A percentile compares a stretch with the other conserved stretches of the same genome.
Conservation (phyloP, 2,113 vertebrate species). For the Lampris megalopsis region DNA sequence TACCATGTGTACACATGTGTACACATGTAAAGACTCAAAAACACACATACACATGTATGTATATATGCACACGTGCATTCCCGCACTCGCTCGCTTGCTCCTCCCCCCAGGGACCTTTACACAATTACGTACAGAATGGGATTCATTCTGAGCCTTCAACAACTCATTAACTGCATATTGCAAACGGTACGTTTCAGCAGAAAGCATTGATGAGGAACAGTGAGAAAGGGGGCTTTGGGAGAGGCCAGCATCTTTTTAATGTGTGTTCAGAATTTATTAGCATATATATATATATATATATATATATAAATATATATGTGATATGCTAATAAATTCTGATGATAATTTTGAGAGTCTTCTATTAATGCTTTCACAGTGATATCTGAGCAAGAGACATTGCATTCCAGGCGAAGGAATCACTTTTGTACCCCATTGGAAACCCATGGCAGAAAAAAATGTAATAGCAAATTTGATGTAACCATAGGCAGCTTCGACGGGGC, state of each 20-base stretch:
- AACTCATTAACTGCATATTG: slow-evolving; percentile 86
- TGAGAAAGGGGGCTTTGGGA: slow-evolving; percentile 60
- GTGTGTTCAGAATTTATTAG: slow-evolving; percentile 74
- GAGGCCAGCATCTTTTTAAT: slow-evolving; percentile 62
- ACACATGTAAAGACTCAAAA: slow-evolving; percentile 23
- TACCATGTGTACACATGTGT: no score
- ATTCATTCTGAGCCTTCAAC: slow-evolving; percentile 84
- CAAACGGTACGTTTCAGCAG: slow-evolving; percentile 84
- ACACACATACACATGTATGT: slow-evolving; percentile 43
- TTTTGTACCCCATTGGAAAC: no score
- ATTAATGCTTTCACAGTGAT: no score
- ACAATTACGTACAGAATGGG: slow-evolving; percentile 84
- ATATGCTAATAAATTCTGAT: no score
- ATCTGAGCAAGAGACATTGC: no score
- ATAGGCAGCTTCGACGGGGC: no score
- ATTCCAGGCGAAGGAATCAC: no score
- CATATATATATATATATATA: slow-evolving; percentile 62
- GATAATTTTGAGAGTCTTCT: no score
- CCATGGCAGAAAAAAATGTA: no score
- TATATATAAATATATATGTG: neutral
- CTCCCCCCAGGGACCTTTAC: slow-evolving; percentile 72
- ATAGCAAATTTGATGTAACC: no score
- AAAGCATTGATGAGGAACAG: slow-evolving; percentile 83
- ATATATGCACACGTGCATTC: slow-evolving; percentile 32
- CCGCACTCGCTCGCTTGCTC: neutral